These are phyloP conservation scores for Dryoscopus gambensis DNA, from an alignment of 2,113 vertebrate genomes.

Conservation along the genomic window DNA sequence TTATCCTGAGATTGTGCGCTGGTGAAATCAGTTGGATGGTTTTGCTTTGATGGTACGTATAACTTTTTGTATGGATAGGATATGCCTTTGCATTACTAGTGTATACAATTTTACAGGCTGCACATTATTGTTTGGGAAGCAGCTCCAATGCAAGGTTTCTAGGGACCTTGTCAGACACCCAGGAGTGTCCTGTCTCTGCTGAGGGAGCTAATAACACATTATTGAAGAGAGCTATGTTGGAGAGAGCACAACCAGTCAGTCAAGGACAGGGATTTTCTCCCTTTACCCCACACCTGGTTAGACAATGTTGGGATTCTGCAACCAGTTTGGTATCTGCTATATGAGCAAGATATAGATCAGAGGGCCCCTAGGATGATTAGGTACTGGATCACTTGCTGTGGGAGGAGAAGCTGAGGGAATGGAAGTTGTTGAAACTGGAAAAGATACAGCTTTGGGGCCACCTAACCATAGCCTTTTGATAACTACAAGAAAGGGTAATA, in stretches of 20 bases:
- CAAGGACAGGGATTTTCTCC: background rate
- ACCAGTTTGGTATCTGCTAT: background rate
- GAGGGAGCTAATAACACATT: background rate
- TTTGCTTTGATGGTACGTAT: background rate
- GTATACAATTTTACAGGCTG: background rate
- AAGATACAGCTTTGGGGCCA: background rate
- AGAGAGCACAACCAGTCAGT: background rate
- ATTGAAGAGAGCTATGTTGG: accelerated
- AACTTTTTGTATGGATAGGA: background rate
- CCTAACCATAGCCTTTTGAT: accelerated
- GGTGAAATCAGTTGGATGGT: background rate
- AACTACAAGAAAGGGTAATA: background rate
- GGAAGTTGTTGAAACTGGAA: background rate
- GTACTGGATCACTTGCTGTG: background rate
- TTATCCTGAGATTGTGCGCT: background rate
- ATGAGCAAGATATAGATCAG: background rate
- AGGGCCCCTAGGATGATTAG: background rate
- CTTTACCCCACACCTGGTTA: background rate
- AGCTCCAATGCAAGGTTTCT: background rate
- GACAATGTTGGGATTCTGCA: too few species aligned
- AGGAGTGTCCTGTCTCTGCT: accelerated
- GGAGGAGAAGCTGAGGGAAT: background rate
- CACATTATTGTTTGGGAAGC: background rate
- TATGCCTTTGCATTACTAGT: background rate
- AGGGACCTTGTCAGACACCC: background rate